Evolutionary conservation across 2,888 invertebrate genomes (phyloP), one percentile per base, ranked within the genome.

Genomic region (Beris chalybata): DNA sequence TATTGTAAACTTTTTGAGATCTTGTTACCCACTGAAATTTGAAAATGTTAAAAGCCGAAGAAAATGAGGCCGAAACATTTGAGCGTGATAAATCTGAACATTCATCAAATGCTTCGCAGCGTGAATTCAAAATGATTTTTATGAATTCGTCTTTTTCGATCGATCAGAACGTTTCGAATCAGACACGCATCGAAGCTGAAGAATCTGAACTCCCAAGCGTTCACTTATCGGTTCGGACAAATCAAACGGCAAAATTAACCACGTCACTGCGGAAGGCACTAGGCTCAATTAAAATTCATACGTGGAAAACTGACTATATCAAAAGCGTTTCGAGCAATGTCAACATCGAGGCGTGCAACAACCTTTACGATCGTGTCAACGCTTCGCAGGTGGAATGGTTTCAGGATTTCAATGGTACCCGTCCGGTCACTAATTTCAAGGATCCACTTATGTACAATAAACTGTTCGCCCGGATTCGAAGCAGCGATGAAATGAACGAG

Each of bases 221-320:
- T n/a, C 11, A 11, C 11, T 13, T 50, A 44, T 59, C 59, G 31
- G 13, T 4, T 31, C 30, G 32, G 7, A 59, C 59, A 7, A 1
- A 48, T 6, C 48, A 13, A 32, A 48, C 59, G 3, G 30, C 47
- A 11, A 31, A 9, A 4, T 7, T 13, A 5, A 50, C 48, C 1
- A 48, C 30, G 6, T 59, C 59, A 3, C 32, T 59, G 32, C 15
- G 50, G 11, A 59, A 59, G 13, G 59, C 59, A 2, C 13, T 48
- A 7, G 48, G 59, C 13, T 59, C 59, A 5, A 59, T 59, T 50
- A 59, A 50, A 31, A 48, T 59, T 31, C 48, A 59, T 32, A 32
- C 59, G 12, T 59, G 48, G 50, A 47, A 48, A 15, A 59, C 50
- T 1, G 50, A 47, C 5, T 7, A 13, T 12, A 12, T 13, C 12